Base-by-base conservation (phyloP, 2,797 vertebrate species). In the Platyrinchus mystaceus region DNA sequence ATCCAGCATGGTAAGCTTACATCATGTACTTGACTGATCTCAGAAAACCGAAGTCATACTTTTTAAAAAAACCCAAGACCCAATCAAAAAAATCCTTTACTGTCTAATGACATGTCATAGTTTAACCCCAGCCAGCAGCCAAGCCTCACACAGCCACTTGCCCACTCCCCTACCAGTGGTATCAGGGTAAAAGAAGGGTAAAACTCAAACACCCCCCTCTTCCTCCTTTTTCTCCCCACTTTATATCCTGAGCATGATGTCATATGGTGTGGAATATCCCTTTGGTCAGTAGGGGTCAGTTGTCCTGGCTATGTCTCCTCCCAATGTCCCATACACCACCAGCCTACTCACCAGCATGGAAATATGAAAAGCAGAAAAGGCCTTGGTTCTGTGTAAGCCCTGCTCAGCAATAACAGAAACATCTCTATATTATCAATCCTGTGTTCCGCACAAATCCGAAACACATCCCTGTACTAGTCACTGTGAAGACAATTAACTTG, bases 251-350 rank as follows among this genome's bases (percentile, higher is more conserved):
- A 32, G 0, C 46, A 60, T 1, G 22, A 10, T 36, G 12, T 7
- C 26, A 16, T 1, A 32, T 3, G 24, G 15, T n/a, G 47, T 75
- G 62, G 34, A 60, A 47, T 28, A 20, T 68, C 69, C 26, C 62
- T 41, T 14, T 47, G 47, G 14, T 30, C 41, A 16, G 8, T 2
- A 41, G 2, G 26, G 6, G 24, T 41, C 46, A 53, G 34, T 34
- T 41, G 18, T 53, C 30, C 53, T 34, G 34, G 18, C 30, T 67
- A 26, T 60, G 53, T 32, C 47, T 32, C 30, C 68, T 52, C 52
- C 19, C 37, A 79, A 0, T 2, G 18, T 43, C 11, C 2, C 27
- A 4, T 0, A 27, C 2, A 43, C 2, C 0, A 6, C 12, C 58
- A 71, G 1, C 7, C 19, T 2, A 32, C n/a, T 55, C 22, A 5